phyloP scores from a whole-genome alignment of 2,888 invertebrate species.

The Diarsia brunnea region DNA sequence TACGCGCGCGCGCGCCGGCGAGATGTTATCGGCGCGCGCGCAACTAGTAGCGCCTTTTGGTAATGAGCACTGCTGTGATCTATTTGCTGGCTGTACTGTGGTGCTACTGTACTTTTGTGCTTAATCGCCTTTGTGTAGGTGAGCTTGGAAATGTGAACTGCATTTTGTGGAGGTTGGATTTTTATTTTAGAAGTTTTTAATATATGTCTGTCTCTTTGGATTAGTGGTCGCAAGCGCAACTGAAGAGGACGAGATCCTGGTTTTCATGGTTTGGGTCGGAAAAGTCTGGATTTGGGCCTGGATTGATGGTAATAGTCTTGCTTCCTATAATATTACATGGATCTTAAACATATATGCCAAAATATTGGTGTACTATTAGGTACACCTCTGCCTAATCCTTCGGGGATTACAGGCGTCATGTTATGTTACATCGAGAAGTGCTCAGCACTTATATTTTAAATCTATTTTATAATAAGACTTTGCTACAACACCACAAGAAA shows the following conservation, averaged over 20 bases:
- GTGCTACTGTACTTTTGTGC: constrained; percentile 62
- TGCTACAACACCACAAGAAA: neutral
- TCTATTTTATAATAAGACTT: neutral
- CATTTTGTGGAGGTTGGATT: constrained; percentile 9
- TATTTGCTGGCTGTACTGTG: constrained; percentile 63
- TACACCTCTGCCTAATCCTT: neutral
- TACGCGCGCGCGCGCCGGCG: constrained; percentile 75
- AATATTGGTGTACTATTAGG: neutral
- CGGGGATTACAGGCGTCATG: neutral
- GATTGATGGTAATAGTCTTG: neutral
- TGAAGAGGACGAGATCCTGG: neutral
- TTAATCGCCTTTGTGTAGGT: constrained; percentile 51
- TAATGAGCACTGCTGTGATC: constrained; percentile 79
- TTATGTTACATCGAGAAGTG: neutral
- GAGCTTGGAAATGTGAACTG: constrained; percentile 14
- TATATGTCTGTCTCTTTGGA: neutral
- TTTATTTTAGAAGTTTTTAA: neutral
- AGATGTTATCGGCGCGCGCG: constrained; percentile 77
- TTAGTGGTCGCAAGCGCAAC: neutral
- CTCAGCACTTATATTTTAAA: neutral
- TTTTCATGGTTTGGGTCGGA: neutral
- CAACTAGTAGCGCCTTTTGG: constrained; percentile 74
- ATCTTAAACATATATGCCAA: neutral
- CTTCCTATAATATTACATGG: too few species aligned
- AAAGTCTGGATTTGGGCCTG: neutral